Conservation (phyloP, 2,113 vertebrate genomes). For the Bos taurus region ARS-UCD2.0 NC_037345.1:10834501-10835000, state of each 20-base stretch:
- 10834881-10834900: neutral
- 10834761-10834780: neutral
- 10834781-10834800: neutral
- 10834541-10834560: neutral
- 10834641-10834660: neutral
- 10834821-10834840: neutral
- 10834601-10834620: neutral
- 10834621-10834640: accelerated
- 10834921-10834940: neutral
- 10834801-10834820: neutral
- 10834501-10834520: neutral
- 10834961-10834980: neutral
- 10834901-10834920: accelerated
- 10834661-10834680: neutral
- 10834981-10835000: neutral
- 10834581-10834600: neutral
- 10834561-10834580: accelerated
- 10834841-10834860: neutral
- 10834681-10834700: neutral
- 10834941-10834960: neutral
- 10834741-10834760: neutral
- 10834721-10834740: neutral
- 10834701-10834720: neutral
- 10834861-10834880: neutral
- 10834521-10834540: neutral